Evolutionary conservation across 2,888 invertebrate species (phyloP), one percentile per base, ranked within the genome.

Genomic region (Platynereis dumerilii): DNA sequence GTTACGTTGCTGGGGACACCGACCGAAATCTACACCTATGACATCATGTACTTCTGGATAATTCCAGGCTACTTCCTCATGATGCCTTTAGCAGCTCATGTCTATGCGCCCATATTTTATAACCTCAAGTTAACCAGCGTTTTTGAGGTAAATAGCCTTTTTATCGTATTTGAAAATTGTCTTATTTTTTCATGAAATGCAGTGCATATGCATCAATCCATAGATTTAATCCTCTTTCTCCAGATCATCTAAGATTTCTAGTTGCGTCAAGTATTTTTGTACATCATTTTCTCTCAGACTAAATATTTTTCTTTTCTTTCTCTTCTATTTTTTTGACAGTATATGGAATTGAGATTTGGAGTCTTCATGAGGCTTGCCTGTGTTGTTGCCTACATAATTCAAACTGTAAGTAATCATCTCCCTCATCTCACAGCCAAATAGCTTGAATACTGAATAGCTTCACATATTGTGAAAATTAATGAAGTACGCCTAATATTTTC

Each of bases 1-100:
- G 80, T 83, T 42, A 82, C 82, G n/a, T 63, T 83, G 54, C 76
- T 82, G 24, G 79, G 81, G 5, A 78, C 78, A 2, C 81, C 82
- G 44, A 76, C 80, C 5, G 82, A 82, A 70, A 79, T 80, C 69
- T 82, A 80, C 65, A 61, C 60, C 0, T 67, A 55, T 52, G 73
- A 72, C 5, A 64, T 69, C 12, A 58, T 66, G 60, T 73, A 67
- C 54, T 65, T 57, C 62, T 60, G 71, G 58, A 69, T 73, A 20
- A 60, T 66, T 55, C 5, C 72, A n/a, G 69, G 63, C 0, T 84
- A 83, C 67, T 45, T 76, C 1, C 67, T 83, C 28, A 78, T 81
- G 2, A 79, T 82, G 7, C 78, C 77, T 1, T 69, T 78, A 0
- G 75, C 81, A 0, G 71, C 68, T 12, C 58, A 70, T 27, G 20